These are phyloP conservation scores for Brachionus sp. DNA, from an alignment of 1,140 invertebrate species.

Conservation along the genomic window DNA sequence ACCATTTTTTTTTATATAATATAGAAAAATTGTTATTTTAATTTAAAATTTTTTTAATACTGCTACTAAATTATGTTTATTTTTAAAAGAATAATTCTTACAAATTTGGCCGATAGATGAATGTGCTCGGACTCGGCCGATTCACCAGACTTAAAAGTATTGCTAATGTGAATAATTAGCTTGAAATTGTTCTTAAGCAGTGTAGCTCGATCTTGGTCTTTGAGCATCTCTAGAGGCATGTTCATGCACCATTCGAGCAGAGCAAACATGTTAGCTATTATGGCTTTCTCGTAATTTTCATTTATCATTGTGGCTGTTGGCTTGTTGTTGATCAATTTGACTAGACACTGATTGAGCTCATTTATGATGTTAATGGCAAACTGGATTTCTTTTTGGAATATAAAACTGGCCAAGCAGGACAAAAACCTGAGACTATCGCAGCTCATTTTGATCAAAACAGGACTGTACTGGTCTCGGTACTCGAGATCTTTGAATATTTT, in stretches of 20 bases:
- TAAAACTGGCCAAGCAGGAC: conserved; percentile 20
- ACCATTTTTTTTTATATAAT: too few species aligned
- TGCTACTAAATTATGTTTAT: not conserved
- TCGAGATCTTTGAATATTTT: conserved; percentile 37
- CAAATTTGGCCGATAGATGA: conserved; percentile 33
- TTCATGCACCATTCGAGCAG: conserved; percentile 88
- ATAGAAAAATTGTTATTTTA: too few species aligned
- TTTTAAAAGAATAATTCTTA: too few species aligned
- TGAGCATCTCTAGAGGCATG: conserved; percentile 63
- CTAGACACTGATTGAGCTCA: conserved; percentile 34
- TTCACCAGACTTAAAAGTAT: not conserved
- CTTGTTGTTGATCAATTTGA: conserved; percentile 33
- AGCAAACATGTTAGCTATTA: conserved; percentile 79
- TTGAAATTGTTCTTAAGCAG: conserved; percentile 60
- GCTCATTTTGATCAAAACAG: conserved; percentile 12
- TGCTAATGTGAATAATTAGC: conserved; percentile 50
- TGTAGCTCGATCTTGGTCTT: conserved; percentile 53
- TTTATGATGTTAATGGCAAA: conserved; percentile 45
- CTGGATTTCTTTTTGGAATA: conserved; percentile 43
- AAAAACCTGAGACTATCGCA: conserved; percentile 34
- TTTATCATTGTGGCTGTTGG: not conserved
- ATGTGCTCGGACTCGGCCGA: conserved; percentile 34
- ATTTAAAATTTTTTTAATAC: not conserved
- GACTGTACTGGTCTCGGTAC: not conserved
- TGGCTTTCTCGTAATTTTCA: conserved; percentile 60